These are phyloP conservation scores for Triops cancriformis DNA, from an alignment of 1,140 invertebrate genomes.

Conservation along the genomic window DNA sequence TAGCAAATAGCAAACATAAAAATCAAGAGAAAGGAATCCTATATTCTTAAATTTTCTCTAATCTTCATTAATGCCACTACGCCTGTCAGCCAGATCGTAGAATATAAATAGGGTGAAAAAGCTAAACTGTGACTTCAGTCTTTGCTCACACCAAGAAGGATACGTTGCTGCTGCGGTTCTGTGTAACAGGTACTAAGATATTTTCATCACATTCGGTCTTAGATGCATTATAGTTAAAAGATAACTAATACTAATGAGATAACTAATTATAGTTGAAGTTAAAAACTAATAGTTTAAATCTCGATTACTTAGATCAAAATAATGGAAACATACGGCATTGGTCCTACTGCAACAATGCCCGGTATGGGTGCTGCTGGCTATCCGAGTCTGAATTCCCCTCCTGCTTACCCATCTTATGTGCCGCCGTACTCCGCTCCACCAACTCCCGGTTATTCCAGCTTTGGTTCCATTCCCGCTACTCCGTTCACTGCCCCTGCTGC, in stretches of 20 bases:
- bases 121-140: no score
- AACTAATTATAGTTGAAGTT: neutral
- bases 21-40: no score
- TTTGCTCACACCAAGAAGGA: no score
- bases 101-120: no score
- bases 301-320: neutral
- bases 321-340: neutral
- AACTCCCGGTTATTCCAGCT: neutral
- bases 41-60: neutral
- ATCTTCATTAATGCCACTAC: neutral
- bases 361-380: neutral
- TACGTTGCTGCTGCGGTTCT: no score
- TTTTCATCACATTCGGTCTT: no score
- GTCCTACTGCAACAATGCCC: neutral
- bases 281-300: neutral
- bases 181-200: no score
- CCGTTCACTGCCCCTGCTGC: neutral
- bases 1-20: no score
- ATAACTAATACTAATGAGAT: neutral
- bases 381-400: neutral
- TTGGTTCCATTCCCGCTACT: conserved; percentile 11
- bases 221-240: no score
- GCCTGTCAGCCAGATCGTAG: no score
- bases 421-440: neutral
- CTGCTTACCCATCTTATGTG: neutral